Base-by-base conservation (phyloP, 2,888 invertebrate genomes). In the Hydrotaea cyrtoneurina region DNA sequence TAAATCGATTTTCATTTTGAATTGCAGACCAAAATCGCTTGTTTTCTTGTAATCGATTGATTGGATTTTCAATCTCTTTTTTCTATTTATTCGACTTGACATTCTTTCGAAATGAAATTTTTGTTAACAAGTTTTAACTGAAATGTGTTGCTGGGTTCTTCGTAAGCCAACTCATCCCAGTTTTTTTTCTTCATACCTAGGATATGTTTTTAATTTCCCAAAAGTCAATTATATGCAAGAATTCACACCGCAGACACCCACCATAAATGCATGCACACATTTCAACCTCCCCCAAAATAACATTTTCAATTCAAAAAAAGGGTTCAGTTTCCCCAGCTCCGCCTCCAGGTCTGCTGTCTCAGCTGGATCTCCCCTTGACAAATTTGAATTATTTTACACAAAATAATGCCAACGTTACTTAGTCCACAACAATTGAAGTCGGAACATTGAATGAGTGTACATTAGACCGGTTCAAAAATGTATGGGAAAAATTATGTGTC, bases 191-290 rank as follows among this genome's bases (percentile, higher is more conserved):
- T 19, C 46, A 69, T 21, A 19, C 50, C 8, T 69, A 50, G 21
- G 31, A 62, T 15, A 10, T 39, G 39, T 39, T 10, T 43, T 43
- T 73, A 73, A 73, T 73, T 39, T 73, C 36, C 21, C 39, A 59
- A 74, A 74, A 74, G 74, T 74, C 74, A 74, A 74, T 74, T 74
- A 74, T 43, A 59, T 21, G 39, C 23, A 46, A 23, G 46, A 69
- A 46, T 69, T 69, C 19, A 23, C 23, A 26, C 26, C 15, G 15
- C 59, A 26, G 26, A 26, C 59, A 21, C 11, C 50, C n/a, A 2
- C 3, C 8, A 39, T 53, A n/a, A n/a, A n/a, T 53, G 3, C 55
- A 21, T 11, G 15, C 7, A n/a, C 50, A 15, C 50, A 50, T 3
- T 50, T 50, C 15, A n/a, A 15, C 13, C 43, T n/a, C 50, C n/a